A percentile compares a stretch with the other conserved stretches of the same genome.
Conservation (phyloP, 2,113 vertebrate species). For the Hydrolagus affinis region DNA sequence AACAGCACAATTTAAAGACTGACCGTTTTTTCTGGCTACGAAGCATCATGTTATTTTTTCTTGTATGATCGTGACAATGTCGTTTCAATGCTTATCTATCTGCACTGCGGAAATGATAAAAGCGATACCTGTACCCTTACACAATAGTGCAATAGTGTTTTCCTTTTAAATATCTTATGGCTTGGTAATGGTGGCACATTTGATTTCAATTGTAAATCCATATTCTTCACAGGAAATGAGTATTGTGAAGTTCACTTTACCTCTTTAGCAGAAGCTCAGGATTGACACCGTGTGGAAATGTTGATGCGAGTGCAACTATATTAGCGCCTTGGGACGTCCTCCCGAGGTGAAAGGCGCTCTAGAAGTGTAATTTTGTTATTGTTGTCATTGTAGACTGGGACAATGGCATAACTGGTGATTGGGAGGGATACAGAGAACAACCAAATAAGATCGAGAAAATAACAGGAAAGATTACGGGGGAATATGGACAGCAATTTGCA, state of each 20-base stretch:
- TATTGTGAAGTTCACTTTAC: background rate
- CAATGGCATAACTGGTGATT: background rate
- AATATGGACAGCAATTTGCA: background rate
- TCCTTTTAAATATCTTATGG: background rate
- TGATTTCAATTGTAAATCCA: background rate
- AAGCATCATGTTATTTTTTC: background rate
- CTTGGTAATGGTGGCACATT: background rate
- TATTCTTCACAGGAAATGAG: background rate
- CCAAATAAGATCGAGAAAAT: background rate
- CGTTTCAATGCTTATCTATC: background rate
- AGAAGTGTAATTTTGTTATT: no score
- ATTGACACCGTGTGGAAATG: background rate
- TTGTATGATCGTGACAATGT: background rate
- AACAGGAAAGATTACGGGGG: background rate
- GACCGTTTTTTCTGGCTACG: background rate
- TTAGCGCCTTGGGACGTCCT: no score
- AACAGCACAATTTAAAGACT: conserved; percentile 5
- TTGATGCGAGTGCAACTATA: no score
- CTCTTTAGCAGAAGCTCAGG: background rate
- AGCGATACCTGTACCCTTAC: background rate
- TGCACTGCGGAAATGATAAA: background rate
- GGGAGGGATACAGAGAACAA: background rate
- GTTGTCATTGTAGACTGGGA: no score
- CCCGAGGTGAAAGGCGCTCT: no score
- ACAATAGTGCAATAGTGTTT: background rate